Evolutionary conservation across 1,140 invertebrate species (phyloP).

Genomic region (Mercenaria mercenaria): DNA sequence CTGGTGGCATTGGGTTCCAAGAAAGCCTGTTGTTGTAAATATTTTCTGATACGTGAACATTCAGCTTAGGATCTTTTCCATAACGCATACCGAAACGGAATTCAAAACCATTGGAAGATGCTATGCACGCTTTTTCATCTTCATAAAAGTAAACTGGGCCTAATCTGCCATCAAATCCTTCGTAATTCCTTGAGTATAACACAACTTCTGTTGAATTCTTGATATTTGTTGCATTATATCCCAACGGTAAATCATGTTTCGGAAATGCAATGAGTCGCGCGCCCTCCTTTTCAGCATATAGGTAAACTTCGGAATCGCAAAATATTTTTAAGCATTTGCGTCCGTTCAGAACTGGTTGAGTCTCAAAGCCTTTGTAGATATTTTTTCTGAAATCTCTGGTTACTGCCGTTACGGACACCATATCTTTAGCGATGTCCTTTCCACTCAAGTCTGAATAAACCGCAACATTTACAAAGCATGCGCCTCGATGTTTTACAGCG

Average conservation of each 20-base stretch:
- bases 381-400: not conserved
- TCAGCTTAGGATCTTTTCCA: not conserved
- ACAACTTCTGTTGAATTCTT: not conserved
- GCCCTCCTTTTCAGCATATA: not conserved
- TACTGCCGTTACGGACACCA: not conserved
- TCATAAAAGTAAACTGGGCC: not conserved
- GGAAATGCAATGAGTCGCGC: not conserved
- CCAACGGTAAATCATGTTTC: not conserved
- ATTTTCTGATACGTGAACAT: not conserved
- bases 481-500: not conserved
- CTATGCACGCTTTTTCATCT: not conserved
- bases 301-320: not conserved
- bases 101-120: not conserved
- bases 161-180: not conserved
- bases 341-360: not conserved
- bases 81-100: not conserved
- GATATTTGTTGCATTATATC: not conserved
- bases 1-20: not conserved
- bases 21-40: constrained; percentile 5
- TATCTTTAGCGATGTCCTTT: not conserved
- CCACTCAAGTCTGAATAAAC: not conserved
- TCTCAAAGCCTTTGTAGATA: not conserved
- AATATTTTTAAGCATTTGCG: not conserved
- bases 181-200: not conserved
- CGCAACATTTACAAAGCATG: not conserved